phyloP scores from a whole-genome alignment of 1,140 invertebrate species.

The Trichoplusia ni region DNA sequence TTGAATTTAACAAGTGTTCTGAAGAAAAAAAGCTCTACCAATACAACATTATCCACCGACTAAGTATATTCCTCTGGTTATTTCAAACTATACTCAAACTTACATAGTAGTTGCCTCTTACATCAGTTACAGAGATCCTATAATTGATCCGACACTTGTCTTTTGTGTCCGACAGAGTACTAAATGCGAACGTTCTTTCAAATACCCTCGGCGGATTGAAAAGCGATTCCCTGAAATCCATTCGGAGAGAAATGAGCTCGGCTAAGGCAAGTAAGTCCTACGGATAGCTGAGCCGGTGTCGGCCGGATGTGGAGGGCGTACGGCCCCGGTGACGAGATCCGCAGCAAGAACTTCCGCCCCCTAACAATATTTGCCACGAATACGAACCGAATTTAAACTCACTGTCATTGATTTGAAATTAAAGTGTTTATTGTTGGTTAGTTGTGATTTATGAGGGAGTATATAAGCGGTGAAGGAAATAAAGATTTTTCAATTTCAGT shows the following conservation, averaged over 20 bases:
- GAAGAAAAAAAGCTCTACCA: too few relatives aligned
- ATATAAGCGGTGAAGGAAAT: too few relatives aligned
- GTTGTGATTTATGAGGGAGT: too few relatives aligned
- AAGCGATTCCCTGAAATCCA: conserved; percentile 30
- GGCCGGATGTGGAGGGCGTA: conserved; percentile 31
- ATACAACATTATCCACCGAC: too few relatives aligned
- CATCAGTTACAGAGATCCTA: not conserved
- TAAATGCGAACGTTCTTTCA: conserved; percentile 17
- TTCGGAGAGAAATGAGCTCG: conserved; percentile 32
- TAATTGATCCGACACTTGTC: conserved; percentile 20
- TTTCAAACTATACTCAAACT: too few relatives aligned
- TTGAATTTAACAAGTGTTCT: too few relatives aligned
- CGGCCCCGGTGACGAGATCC: conserved; percentile 24
- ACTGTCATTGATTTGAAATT: not conserved
- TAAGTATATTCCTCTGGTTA: too few relatives aligned
- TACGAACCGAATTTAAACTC: conserved; percentile 27
- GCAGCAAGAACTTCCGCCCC: conserved; percentile 22
- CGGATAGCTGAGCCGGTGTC: conserved; percentile 13
- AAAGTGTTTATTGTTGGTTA: not conserved
- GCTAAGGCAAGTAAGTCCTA: conserved; percentile 16
- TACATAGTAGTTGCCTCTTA: not conserved
- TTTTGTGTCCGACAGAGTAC: conserved; percentile 18
- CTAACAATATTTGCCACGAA: conserved; percentile 32
- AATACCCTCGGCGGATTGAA: conserved; percentile 28
- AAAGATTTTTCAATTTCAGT: too few relatives aligned